phyloP scores from a whole-genome alignment of 1,140 invertebrate genomes.

The Heliothis subflexa region DNA sequence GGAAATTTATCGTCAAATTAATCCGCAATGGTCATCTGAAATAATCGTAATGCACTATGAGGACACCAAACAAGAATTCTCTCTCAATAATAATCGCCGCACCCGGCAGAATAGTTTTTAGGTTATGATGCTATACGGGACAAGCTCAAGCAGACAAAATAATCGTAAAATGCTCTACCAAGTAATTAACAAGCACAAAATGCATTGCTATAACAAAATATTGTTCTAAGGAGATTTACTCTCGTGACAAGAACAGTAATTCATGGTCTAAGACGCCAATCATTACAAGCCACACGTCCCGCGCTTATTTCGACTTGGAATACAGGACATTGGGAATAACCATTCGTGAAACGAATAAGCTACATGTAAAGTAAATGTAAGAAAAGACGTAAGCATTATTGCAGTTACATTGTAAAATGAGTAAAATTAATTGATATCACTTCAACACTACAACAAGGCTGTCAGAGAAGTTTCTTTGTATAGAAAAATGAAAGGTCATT shows the following conservation, averaged over 20 bases:
- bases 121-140: constrained; percentile 63
- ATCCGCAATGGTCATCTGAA: constrained; percentile 69
- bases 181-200: neutral
- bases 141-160: constrained; percentile 17
- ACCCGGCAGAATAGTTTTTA: constrained; percentile 73
- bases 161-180: constrained; percentile 10
- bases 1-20: constrained; percentile 51
- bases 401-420: neutral
- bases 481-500: constrained; percentile 52
- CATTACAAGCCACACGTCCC: constrained; percentile 67
- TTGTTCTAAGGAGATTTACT: neutral
- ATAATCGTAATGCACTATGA: constrained; percentile 46
- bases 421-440: constrained; percentile 33
- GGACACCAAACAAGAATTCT: constrained; percentile 47
- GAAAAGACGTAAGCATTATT: neutral
- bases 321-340: constrained; percentile 18
- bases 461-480: constrained; percentile 64
- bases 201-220: neutral
- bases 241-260: constrained; percentile 18
- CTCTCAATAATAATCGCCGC: constrained; percentile 48
- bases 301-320: constrained; percentile 70
- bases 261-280: constrained; percentile 50
- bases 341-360: neutral
- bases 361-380: neutral
- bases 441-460: constrained; percentile 42